Evolutionary conservation across 2,888 invertebrate genomes (phyloP).

Genomic region (Sussaba pulchella): DNA sequence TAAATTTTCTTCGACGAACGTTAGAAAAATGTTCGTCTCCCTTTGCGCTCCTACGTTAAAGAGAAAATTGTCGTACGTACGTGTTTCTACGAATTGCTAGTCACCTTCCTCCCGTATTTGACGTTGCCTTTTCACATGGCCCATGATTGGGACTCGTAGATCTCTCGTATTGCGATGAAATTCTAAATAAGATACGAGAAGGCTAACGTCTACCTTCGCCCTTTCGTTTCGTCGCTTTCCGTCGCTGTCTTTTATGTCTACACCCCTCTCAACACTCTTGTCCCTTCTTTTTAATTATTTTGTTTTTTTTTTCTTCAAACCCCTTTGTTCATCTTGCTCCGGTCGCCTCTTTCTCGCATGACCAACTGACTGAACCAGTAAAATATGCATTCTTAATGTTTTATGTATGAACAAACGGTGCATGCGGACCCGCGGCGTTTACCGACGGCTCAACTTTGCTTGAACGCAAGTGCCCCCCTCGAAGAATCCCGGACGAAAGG

Average conservation of each 20-base stretch:
- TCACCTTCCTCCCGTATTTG: not conserved
- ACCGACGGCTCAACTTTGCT: not conserved
- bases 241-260: not conserved
- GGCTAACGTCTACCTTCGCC: not conserved
- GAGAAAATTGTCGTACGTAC: not conserved
- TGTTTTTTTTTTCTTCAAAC: too few relatives aligned
- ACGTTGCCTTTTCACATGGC: not conserved
- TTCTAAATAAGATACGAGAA: not conserved
- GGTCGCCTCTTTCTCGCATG: constrained; percentile 10
- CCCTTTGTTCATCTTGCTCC: not conserved
- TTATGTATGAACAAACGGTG: constrained; percentile 1
- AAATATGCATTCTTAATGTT: constrained; percentile 17
- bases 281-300: not conserved
- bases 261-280: not conserved
- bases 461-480: not conserved
- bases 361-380: not conserved
- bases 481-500: not conserved
- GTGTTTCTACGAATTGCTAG: too few relatives aligned
- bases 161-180: not conserved
- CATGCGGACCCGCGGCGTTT: constrained; percentile 2
- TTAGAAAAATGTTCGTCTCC: not conserved
- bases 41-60: not conserved
- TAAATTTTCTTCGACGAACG: not conserved
- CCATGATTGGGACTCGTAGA: not conserved
- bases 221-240: not conserved